Conservation (phyloP, 1,140 invertebrate genomes). For the Macrobrachium rosenbergii region DNA sequence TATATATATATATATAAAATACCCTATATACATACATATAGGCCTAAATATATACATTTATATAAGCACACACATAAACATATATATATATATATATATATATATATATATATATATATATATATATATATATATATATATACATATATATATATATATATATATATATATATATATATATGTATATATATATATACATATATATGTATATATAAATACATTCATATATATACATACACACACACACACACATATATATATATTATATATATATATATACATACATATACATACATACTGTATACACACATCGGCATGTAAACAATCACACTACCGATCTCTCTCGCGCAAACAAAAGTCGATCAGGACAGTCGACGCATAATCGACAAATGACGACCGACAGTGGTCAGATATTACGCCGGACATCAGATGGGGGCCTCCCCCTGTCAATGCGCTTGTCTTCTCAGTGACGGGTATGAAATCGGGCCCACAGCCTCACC, state of each 20-base stretch:
- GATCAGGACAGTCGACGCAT: no score
- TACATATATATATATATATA: conserved; percentile 3
- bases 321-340: no score
- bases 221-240: neutral
- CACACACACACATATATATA: neutral
- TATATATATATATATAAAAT: no score
- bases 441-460: no score
- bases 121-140: neutral
- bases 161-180: conserved; percentile 20
- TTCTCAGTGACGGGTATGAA: no score
- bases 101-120: neutral
- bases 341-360: no score
- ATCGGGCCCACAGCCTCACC: no score
- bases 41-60: conserved; percentile 8
- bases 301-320: no score
- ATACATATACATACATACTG: neutral
- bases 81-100: neutral
- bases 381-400: no score
- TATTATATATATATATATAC: conserved; percentile 18
- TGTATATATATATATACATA: conserved; percentile 9
- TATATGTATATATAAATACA: neutral
- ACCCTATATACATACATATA: no score
- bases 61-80: neutral
- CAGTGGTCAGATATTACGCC: no score
- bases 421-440: no score